Conservation (phyloP, 64 coral and sea anemone species). For the Montipora capricornis region DNA sequence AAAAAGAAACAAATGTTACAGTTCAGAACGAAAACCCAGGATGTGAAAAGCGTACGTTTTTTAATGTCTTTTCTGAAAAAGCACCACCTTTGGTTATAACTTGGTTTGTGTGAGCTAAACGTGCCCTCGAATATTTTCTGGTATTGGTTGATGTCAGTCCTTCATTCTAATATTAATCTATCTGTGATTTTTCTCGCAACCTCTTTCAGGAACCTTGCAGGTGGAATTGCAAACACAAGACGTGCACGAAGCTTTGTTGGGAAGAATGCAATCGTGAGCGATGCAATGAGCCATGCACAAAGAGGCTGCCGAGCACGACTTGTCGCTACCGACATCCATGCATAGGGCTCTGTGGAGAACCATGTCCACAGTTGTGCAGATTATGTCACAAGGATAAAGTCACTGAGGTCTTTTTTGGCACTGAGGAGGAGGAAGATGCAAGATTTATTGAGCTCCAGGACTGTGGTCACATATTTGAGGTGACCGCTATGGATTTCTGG, state of each 20-base stretch:
- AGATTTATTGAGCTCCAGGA: constrained; percentile 61
- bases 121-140: too few species aligned
- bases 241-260: constrained; percentile 54
- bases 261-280: constrained; percentile 65
- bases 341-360: constrained; percentile 69
- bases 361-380: constrained; percentile 59
- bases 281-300: constrained; percentile 50
- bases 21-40: too few species aligned
- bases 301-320: background rate
- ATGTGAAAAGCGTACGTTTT: too few species aligned
- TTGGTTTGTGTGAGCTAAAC: too few species aligned
- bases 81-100: too few species aligned
- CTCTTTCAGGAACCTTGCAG: constrained; percentile 34
- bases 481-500: constrained; percentile 53
- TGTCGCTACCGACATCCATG: constrained; percentile 43
- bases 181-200: background rate
- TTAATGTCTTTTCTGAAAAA: too few species aligned
- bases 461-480: constrained; percentile 63
- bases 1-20: too few species aligned
- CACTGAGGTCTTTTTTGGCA: constrained; percentile 49
- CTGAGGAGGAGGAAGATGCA: constrained; percentile 48
- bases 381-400: constrained; percentile 57
- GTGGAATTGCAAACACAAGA: constrained; percentile 45
- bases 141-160: too few species aligned
- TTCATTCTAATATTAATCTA: too few species aligned